Evolutionary conservation across 2,797 vertebrate genomes (phyloP).

Genomic region (Sebastes ruberrimus): DNA sequence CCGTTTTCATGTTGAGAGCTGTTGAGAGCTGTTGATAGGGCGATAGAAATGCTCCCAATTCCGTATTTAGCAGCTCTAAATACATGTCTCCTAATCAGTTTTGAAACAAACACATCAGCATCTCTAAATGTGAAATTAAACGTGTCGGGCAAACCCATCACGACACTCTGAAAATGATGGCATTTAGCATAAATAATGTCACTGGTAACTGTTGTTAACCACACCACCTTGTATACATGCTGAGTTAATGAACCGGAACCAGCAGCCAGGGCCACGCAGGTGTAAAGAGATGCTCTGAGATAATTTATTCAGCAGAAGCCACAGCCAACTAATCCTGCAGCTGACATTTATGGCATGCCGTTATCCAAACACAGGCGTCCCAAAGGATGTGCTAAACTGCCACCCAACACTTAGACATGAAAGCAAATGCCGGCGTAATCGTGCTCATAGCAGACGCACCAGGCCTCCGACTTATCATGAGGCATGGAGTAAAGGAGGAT

Average conservation of each 20-base stretch:
- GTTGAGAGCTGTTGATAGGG: no score
- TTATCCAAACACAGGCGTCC: constrained; percentile 60
- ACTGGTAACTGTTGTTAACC: background rate
- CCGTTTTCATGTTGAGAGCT: no score
- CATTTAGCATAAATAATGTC: background rate
- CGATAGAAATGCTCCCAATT: no score
- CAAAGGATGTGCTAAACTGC: constrained; percentile 43
- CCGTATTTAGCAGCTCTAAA: background rate
- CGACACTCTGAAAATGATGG: background rate
- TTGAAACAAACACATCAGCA: background rate
- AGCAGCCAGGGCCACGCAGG: background rate
- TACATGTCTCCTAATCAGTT: background rate
- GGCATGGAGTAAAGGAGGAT: constrained; percentile 17
- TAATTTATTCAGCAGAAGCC: constrained; percentile 49
- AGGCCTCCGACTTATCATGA: constrained; percentile 20
- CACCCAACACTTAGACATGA: constrained; percentile 32
- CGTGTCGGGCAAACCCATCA: background rate
- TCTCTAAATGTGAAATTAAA: background rate
- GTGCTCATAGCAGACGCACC: constrained; percentile 2
- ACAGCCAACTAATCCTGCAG: constrained; percentile 45
- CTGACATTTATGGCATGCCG: constrained; percentile 56
- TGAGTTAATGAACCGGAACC: constrained; percentile 16
- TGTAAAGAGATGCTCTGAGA: constrained; percentile 33
- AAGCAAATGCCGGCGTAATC: constrained; percentile 31
- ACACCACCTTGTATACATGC: background rate